Percentiles rank a stretch among this genome's conserved stretches.
Conservation (phyloP, 2,888 invertebrate species). For the Kryphioiulus occultus region DNA sequence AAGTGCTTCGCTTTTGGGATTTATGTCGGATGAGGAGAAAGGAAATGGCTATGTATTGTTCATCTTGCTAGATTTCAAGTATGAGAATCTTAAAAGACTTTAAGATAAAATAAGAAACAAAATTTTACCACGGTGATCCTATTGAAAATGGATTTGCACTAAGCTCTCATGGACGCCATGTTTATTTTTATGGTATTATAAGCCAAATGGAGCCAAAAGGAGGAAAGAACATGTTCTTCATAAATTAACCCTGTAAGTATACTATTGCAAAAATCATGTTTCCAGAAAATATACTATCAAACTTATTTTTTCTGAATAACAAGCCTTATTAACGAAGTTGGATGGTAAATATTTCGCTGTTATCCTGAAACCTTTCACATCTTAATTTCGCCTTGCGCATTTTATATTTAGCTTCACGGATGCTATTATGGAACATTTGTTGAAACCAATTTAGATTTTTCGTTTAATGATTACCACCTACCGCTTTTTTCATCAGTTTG, state of each 20-base stretch:
- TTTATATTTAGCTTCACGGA: neutral
- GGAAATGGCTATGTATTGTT: neutral
- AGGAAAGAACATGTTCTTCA: too few species aligned
- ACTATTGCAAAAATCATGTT: too few species aligned
- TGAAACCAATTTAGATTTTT: neutral
- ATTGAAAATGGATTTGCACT: too few species aligned
- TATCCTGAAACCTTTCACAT: neutral
- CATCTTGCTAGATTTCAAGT: neutral
- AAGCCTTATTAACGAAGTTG: neutral
- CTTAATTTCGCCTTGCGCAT: neutral
- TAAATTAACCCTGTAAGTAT: too few species aligned
- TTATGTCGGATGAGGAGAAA: neutral
- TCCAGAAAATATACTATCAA: too few species aligned
- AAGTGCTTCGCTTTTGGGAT: neutral
- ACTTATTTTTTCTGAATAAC: too few species aligned
- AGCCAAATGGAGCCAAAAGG: too few species aligned
- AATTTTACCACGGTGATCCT: neutral
- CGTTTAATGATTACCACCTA: neutral
- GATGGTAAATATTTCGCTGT: neutral
- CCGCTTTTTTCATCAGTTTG: neutral
- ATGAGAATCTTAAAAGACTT: neutral
- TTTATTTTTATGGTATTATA: too few species aligned
- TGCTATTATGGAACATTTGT: neutral
- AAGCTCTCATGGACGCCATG: too few species aligned
- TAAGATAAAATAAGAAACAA: neutral